Conservation (phyloP, 1,140 invertebrate species). For the Bilobella aurantiaca region DNA sequence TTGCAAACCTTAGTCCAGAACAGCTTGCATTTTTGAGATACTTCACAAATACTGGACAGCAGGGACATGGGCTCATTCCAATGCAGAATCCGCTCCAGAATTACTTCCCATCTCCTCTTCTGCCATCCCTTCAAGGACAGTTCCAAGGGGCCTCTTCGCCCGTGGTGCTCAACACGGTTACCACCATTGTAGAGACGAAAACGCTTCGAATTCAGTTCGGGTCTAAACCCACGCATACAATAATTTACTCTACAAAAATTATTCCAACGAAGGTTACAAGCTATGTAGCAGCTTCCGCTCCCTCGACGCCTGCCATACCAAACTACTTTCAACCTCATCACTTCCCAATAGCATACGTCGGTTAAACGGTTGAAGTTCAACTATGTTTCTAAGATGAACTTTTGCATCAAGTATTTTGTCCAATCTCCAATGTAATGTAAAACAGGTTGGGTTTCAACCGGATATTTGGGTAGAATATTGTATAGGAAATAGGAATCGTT, state of each 20-base stretch:
- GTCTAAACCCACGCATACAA: constrained; percentile 76
- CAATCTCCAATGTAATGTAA: no score
- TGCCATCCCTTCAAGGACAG: neutral
- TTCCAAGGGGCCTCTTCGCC: constrained; percentile 62
- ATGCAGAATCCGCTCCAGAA: constrained; percentile 41
- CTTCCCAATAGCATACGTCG: neutral
- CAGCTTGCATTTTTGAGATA: constrained; percentile 47
- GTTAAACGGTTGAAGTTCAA: neutral
- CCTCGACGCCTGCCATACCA: constrained; percentile 41
- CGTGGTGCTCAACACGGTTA: constrained; percentile 62
- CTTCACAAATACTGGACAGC: constrained; percentile 44
- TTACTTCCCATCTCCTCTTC: constrained; percentile 5
- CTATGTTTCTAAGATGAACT: neutral
- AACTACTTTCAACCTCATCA: neutral
- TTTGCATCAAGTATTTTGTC: no score
- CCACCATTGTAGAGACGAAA: constrained; percentile 68
- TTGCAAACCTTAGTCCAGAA: constrained; percentile 49
- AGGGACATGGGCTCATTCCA: constrained; percentile 44
- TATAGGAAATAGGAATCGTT: no score
- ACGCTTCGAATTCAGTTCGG: constrained; percentile 75
- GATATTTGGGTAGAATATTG: no score
- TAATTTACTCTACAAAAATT: constrained; percentile 69
- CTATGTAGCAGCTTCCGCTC: constrained; percentile 61
- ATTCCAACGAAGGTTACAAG: constrained; percentile 71
- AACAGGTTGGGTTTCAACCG: no score